Percentiles rank a stretch among this genome's conserved stretches.
These are phyloP conservation scores for Anastrepha ludens DNA, from an alignment of 1,140 invertebrate species.

Conservation along the genomic window DNA sequence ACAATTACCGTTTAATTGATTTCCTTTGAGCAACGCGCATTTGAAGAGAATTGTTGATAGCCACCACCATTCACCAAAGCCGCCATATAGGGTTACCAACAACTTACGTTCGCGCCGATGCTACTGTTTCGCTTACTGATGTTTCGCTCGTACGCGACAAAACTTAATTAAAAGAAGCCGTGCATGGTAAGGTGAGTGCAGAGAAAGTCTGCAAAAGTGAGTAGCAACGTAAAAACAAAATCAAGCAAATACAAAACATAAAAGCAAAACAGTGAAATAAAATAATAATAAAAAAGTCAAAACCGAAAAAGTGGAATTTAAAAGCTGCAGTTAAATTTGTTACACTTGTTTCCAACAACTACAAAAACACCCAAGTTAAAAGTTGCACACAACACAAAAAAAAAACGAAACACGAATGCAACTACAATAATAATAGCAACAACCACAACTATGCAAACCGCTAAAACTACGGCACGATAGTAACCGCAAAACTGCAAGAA, in stretches of 20 bases:
- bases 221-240: neutral
- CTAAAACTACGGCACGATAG: neutral
- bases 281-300: neutral
- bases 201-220: neutral
- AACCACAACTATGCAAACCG: neutral
- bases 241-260: neutral
- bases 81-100: neutral
- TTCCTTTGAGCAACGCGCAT: constrained; percentile 26
- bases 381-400: neutral
- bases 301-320: constrained; percentile 24
- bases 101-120: neutral
- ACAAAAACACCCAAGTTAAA: constrained; percentile 1
- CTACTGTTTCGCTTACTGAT: neutral
- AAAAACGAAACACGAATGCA: neutral
- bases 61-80: neutral
- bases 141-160: neutral
- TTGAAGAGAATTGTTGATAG: constrained; percentile 27
- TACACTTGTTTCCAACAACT: constrained; percentile 29
- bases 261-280: neutral
- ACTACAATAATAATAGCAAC: neutral
- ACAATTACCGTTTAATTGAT: constrained; percentile 51
- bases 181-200: neutral
- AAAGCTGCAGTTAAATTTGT: constrained; percentile 48
- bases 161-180: constrained; percentile 40
- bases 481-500: constrained; percentile 44